Evolutionary conservation across 2,113 vertebrate genomes (phyloP), one percentile per base, ranked within the genome.

Genomic region (Nycticryphes semicollaris): DNA sequence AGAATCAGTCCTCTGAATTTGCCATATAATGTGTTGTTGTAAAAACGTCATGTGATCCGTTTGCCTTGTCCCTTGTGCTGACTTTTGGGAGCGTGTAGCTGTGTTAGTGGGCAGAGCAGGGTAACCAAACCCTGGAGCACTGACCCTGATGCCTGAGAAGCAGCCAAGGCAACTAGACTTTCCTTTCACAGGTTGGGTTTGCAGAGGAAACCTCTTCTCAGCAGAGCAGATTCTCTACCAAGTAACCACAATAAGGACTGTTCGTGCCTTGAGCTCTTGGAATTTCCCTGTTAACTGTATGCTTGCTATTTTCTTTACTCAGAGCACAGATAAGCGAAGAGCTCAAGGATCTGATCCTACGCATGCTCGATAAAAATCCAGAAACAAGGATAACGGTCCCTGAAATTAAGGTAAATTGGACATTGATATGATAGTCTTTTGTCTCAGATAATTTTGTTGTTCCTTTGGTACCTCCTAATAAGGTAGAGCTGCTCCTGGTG

Each of bases 351-450:
- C 97, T 99, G 79, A 98, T 99, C 69, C 92, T 99, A 56, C 97
- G 93, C 93, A 99, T 99, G 99, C 96, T 99, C 6, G 98, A 99
- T 95, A 99, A 99, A 97, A 98, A 99, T 77, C 99, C 99, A 5
- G 99, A 99, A 97, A 98, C 90, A 1, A 98, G 99, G 97, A 99
- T 99, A 95, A 99, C 98, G 35, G 98, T 99, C 90, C 98, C 99
- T 31, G 98, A 99, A 92, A 99, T 99, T 96, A 99, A 99, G 98
- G 99, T 99, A 63, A 88, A 91, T 56, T 76, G 51, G 37, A 24
- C 31, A 8, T 59, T 30, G 47, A 5, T 75, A 2, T 27, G 47
- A 14, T 3, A 48, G 79, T 5, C 23, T 76, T 86, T 62, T 33
- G n/a, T 85, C 79, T 67, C 48, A 33, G 45, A 41, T 92, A 66